phyloP scores from a whole-genome alignment of 37 sponge, comb jelly and placozoan species.

The Chondrosia reniformis region DNA sequence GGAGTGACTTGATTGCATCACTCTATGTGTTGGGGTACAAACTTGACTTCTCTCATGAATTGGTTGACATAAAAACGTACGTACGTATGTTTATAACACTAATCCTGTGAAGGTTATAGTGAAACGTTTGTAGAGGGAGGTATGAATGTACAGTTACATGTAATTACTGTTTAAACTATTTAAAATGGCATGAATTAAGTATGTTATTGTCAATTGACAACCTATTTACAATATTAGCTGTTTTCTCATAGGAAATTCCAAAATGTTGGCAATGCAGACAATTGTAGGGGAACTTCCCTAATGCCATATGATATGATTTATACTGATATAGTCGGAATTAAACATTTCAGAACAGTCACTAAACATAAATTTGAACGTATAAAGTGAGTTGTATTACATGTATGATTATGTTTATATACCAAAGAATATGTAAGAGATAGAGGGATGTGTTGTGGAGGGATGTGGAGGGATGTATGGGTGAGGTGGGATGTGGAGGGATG shows the following conservation, averaged over 20 bases:
- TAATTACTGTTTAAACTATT: too few relatives aligned
- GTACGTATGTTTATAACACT: too few relatives aligned
- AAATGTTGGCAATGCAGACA: too few relatives aligned
- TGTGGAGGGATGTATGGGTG: background rate
- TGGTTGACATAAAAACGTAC: slow-evolving; percentile 15
- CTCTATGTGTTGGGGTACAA: slow-evolving; percentile 55
- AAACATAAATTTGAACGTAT: slow-evolving; percentile 28
- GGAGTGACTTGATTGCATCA: slow-evolving; percentile 69
- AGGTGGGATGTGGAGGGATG: background rate
- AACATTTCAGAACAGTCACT: slow-evolving; percentile 24
- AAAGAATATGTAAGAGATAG: too few relatives aligned
- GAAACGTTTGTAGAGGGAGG: too few relatives aligned
- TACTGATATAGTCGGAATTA: slow-evolving; percentile 60
- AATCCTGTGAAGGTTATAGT: too few relatives aligned
- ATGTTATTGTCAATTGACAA: too few relatives aligned
- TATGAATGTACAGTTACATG: too few relatives aligned
- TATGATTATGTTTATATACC: background rate
- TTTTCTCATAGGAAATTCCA: too few relatives aligned
- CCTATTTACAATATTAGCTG: too few relatives aligned
- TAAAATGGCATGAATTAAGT: too few relatives aligned
- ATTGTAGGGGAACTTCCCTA: background rate
- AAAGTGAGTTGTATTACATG: slow-evolving; percentile 30
- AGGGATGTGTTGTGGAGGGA: too few relatives aligned
- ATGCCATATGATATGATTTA: slow-evolving; percentile 39
- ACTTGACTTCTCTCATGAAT: slow-evolving; percentile 40